phyloP scores from a whole-genome alignment of 2,113 vertebrate species.

The Hemiscyllium ocellatum region DNA sequence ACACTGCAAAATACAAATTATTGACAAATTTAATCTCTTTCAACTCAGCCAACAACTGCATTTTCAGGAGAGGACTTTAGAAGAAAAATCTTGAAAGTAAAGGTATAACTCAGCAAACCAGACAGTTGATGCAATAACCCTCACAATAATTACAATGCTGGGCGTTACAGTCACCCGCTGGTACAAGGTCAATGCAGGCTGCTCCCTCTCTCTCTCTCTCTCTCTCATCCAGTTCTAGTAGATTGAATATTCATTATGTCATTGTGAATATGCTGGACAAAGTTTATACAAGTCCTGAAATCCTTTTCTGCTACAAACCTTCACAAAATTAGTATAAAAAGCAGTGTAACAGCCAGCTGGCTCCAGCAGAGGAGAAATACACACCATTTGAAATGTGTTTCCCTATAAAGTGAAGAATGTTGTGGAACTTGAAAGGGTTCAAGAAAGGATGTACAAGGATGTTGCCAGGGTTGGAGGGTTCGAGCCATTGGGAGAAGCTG shows the following conservation, averaged over 20 bases:
- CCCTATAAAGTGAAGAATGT: background rate
- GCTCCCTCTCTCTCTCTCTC: too few relatives aligned
- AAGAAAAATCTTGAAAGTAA: background rate
- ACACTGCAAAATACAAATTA: background rate
- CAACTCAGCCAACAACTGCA: background rate
- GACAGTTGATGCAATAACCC: background rate
- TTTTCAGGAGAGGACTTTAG: background rate
- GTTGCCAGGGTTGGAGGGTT: too few relatives aligned
- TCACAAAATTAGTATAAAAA: background rate
- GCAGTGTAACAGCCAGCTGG: background rate
- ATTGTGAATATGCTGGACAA: background rate
- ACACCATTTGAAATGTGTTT: background rate
- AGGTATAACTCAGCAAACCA: background rate
- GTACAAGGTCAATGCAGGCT: background rate
- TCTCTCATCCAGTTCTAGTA: background rate
- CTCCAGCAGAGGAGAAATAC: background rate
- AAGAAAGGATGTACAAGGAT: too few relatives aligned
- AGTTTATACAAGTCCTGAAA: constrained; percentile 6
- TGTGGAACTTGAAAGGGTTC: too few relatives aligned
- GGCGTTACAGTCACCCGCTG: background rate
- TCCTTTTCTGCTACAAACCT: background rate
- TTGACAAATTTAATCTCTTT: background rate
- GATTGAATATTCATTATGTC: background rate
- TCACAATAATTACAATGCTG: background rate
- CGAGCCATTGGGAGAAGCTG: too few relatives aligned